These are phyloP conservation scores for Rotaria sp. DNA, from an alignment of 2,888 invertebrate genomes.

Conservation along the genomic window DNA sequence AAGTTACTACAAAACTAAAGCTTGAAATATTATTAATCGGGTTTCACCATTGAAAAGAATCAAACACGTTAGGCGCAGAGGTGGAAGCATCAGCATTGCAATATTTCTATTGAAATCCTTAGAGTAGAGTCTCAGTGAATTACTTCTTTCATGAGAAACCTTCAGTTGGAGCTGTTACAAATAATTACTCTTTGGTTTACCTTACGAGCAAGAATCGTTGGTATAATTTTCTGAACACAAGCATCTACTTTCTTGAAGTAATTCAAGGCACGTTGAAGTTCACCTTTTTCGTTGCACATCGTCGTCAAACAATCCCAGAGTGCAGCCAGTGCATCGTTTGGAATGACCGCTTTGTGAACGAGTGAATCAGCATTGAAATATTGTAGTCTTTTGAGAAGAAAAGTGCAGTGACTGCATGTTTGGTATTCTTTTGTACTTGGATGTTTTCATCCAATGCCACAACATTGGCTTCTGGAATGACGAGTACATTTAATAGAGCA, in stretches of 20 bases:
- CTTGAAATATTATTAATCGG: no score
- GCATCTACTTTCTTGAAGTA: background rate
- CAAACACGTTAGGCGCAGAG: no score
- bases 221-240: background rate
- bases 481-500: background rate
- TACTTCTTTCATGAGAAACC: no score
- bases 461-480: background rate
- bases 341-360: background rate
- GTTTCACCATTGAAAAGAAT: no score
- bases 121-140: no score
- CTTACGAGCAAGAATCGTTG: background rate
- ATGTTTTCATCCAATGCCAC: background rate
- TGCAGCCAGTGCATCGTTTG: background rate
- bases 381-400: background rate
- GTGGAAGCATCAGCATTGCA: no score
- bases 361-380: background rate
- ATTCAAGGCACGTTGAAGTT: background rate
- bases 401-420: constrained; percentile 12
- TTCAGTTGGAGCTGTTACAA: no score
- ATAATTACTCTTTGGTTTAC: background rate
- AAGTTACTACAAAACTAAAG: no score
- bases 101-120: no score
- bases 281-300: background rate
- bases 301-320: constrained; percentile 6
- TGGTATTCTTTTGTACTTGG: background rate